A percentile compares a stretch with the other conserved stretches of the same genome.
These are phyloP conservation scores for Mesocricetus auratus DNA, from an alignment of 2,113 vertebrate genomes.

Conservation along the genomic window DNA sequence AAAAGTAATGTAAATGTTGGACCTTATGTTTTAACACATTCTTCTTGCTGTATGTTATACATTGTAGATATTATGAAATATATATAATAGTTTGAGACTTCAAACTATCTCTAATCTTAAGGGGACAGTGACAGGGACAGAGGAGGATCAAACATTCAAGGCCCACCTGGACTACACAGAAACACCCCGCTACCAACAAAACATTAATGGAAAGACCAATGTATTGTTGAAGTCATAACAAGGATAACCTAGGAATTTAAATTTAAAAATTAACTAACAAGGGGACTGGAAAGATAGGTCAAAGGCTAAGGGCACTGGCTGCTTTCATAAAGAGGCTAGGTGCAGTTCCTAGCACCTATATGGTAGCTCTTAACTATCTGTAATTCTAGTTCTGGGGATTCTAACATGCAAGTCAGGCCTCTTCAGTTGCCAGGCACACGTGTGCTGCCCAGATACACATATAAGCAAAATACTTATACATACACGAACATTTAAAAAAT, in stretches of 20 bases:
- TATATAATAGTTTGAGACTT: not conserved
- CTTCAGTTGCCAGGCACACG: not conserved
- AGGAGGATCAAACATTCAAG: not conserved
- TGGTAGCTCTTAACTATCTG: not conserved
- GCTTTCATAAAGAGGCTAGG: not conserved
- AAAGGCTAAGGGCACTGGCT: not conserved
- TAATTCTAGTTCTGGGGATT: not conserved
- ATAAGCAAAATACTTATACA: not conserved
- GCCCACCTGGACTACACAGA: not conserved
- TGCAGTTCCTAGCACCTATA: not conserved
- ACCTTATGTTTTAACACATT: conserved; percentile 1
- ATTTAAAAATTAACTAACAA: not conserved
- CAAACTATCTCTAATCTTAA: not conserved
- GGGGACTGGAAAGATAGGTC: not conserved
- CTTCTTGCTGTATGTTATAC: not conserved
- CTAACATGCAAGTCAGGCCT: not conserved
- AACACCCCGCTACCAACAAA: not conserved
- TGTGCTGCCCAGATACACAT: not conserved
- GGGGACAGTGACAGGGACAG: not conserved
- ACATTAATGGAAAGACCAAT: not conserved
- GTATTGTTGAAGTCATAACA: not conserved
- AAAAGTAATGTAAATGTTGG: not conserved
- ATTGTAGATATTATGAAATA: not conserved
- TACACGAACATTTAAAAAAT: not conserved
- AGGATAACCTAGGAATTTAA: not conserved